Conservation (phyloP, 1,140 invertebrate genomes). For the Agrypnia vestita region DNA sequence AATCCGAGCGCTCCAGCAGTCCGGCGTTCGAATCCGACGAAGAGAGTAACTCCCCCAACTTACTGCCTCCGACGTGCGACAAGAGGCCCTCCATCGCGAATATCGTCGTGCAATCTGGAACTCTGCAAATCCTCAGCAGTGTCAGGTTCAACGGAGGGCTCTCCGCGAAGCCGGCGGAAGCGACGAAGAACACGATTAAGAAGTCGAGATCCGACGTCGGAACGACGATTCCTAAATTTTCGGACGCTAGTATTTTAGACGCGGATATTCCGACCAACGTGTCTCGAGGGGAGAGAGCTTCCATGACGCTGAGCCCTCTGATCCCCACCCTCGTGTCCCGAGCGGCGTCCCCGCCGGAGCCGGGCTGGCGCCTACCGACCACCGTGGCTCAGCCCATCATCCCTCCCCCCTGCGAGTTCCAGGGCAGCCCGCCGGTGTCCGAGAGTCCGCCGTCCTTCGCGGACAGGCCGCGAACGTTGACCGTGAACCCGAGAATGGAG, state of each 20-base stretch:
- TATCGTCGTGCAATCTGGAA: constrained; percentile 77
- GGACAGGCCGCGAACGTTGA: constrained; percentile 75
- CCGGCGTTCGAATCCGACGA: constrained; percentile 97
- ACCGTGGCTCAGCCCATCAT: constrained; percentile 79
- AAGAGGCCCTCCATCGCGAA: constrained; percentile 77
- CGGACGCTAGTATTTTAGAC: constrained; percentile 78
- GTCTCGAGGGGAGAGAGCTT: constrained; percentile 52
- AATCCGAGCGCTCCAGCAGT: constrained; percentile 93
- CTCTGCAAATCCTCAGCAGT: constrained; percentile 74
- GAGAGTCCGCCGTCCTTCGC: constrained; percentile 75
- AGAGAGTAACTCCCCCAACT: constrained; percentile 76
- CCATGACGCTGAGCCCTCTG: constrained; percentile 47
- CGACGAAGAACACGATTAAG: constrained; percentile 65
- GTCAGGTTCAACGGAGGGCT: constrained; percentile 75
- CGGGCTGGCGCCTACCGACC: constrained; percentile 65
- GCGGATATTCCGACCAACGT: constrained; percentile 71
- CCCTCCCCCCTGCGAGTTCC: constrained; percentile 83
- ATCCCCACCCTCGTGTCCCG: constrained; percentile 52
- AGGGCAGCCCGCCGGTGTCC: constrained; percentile 78
- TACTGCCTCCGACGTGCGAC: constrained; percentile 67
- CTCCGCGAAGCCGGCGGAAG: constrained; percentile 68
- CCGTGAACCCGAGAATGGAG: constrained; percentile 71
- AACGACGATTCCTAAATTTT: constrained; percentile 77
- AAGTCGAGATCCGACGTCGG: constrained; percentile 45
- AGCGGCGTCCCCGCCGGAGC: constrained; percentile 68